These are phyloP conservation scores for Notodonta dromedarius DNA, from an alignment of 2,888 invertebrate species.

Conservation along the genomic window DNA sequence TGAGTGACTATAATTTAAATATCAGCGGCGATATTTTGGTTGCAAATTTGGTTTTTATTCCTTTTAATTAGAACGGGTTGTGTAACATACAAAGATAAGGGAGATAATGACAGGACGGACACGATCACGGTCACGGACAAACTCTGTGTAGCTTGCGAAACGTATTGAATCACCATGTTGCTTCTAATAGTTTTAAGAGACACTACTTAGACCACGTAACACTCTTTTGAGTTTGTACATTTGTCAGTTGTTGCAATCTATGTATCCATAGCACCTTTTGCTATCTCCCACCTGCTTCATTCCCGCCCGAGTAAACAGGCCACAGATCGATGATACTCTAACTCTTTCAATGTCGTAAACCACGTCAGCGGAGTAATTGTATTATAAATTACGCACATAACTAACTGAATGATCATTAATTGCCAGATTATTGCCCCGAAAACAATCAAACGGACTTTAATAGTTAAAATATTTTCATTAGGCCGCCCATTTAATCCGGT, in stretches of 20 bases:
- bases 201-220: no score
- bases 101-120: not conserved
- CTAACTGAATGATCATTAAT: conserved; percentile 41
- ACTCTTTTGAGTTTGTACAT: no score
- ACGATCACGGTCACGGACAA: not conserved
- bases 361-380: conserved; percentile 28
- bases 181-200: no score
- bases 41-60: not conserved
- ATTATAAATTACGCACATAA: conserved; percentile 32
- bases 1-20: not conserved
- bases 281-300: no score
- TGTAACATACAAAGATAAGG: not conserved
- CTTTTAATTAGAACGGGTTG: not conserved
- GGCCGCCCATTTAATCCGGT: conserved; percentile 49
- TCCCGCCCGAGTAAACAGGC: not conserved
- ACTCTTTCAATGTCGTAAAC: conserved; percentile 13
- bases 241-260: no score
- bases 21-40: not conserved
- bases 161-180: no score
- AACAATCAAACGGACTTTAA: conserved; percentile 66
- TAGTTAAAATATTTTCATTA: conserved; percentile 67
- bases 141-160: not conserved
- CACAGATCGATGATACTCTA: not conserved
- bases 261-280: no score
- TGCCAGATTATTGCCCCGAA: conserved; percentile 54